Percentiles rank a stretch among this genome's conserved stretches.
phyloP scores from a whole-genome alignment of 1,140 invertebrate genomes.

The Metopolophium dirhodum region DNA sequence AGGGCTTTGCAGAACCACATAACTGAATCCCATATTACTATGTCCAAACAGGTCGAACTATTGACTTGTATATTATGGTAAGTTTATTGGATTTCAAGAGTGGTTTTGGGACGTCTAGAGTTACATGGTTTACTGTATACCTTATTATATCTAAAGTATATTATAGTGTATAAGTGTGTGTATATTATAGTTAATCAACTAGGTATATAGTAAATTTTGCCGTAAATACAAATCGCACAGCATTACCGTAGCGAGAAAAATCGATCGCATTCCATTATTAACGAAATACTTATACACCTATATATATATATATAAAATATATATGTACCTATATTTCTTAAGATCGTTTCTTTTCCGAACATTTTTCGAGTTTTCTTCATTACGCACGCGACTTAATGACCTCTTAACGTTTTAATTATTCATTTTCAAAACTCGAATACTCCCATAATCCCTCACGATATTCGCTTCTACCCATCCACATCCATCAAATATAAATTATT shows the following conservation, averaged over 20 bases:
- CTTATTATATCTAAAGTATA: too few relatives aligned
- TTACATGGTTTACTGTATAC: too few relatives aligned
- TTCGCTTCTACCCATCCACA: not conserved
- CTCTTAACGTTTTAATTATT: conserved; percentile 1
- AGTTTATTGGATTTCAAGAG: too few relatives aligned
- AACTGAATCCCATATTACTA: too few relatives aligned
- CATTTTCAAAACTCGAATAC: not conserved
- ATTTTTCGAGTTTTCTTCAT: not conserved
- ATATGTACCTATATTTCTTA: not conserved
- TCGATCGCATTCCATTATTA: not conserved
- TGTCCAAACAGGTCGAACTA: too few relatives aligned
- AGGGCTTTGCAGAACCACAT: too few relatives aligned
- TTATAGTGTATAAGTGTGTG: too few relatives aligned
- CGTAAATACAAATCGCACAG: not conserved
- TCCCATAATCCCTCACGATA: not conserved
- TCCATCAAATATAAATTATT: not conserved
- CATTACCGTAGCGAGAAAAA: not conserved
- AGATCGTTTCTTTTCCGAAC: not conserved
- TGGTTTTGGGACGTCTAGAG: too few relatives aligned
- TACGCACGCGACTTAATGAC: not conserved
- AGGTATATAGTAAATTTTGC: too few relatives aligned
- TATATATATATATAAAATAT: too few relatives aligned
- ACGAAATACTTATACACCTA: not conserved
- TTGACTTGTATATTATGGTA: too few relatives aligned
- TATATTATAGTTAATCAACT: too few relatives aligned